Evolutionary conservation across 2,888 invertebrate genomes (phyloP), one percentile per base, ranked within the genome.

Genomic region (Chrysomela aeneicollis): DNA sequence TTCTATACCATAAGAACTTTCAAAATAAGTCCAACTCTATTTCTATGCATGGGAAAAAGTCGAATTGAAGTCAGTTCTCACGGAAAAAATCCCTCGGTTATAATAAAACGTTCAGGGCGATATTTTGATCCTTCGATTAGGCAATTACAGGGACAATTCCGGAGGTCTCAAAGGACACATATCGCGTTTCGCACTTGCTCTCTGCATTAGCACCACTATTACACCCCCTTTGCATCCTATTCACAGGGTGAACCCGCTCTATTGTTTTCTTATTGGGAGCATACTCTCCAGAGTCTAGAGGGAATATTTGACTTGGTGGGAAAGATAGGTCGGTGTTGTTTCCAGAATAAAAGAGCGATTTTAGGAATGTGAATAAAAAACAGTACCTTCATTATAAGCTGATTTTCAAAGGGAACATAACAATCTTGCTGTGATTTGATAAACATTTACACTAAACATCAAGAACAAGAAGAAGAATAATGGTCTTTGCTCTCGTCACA

Each of bases 51-150:
- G 26, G 26, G 26, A 26, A 26, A 26, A 21, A 42, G 53, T 63
- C 59, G 54, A 30, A 54, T 59, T 61, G 32, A 37, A 67, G 60
- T 61, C 59, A 61, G 51, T 69, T 66, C 66, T 62, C 68, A 68
- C 66, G 63, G 47, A 49, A 60, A 49, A 71, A 73, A 58, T 72
- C 74, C 75, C 75, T 51, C 60, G 64, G 59, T 67, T 59, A 52
- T 66, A 66, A 74, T 75, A 71, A 74, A 75, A 73, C 72, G 74
- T 74, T 73, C 72, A 74, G 69, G 61, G 54, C 68, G 73, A 72
- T 74, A 71, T 74, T 75, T 74, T 75, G 73, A 75, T 74, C 68
- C 68, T 53, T 30, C 74, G 72, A 73, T 76, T 76, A 74, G 73
- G 71, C 74, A 73, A 76, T 74, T 74, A 74, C 73, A 71, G 70